Evolutionary conservation across 2,797 vertebrate genomes (phyloP).

Genomic region (Pantherophis vulpinus): DNA sequence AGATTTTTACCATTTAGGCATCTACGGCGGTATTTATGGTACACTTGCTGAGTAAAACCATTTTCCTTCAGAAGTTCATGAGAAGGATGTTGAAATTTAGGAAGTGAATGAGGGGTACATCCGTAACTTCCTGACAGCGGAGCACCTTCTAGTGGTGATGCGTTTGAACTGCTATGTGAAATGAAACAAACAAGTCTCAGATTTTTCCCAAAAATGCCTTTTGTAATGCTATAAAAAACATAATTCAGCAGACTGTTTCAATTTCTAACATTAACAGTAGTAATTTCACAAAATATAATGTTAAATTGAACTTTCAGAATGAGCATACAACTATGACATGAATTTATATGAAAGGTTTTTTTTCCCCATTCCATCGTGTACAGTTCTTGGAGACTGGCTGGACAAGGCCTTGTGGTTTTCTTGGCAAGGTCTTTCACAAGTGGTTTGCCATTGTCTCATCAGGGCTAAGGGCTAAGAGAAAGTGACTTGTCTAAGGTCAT

Average conservation of each 20-base stretch:
- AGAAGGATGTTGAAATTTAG: slow-evolving; percentile 93
- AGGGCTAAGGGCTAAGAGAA: not conserved
- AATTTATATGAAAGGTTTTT: not conserved
- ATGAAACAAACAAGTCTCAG: slow-evolving; percentile 3
- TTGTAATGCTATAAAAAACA: not conserved
- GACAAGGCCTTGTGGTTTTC: not conserved
- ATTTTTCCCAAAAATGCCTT: not conserved
- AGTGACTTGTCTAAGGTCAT: not conserved
- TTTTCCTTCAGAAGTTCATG: slow-evolving; percentile 90
- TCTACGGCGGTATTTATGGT: slow-evolving; percentile 88
- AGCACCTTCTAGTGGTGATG: slow-evolving; percentile 84
- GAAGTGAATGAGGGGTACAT: slow-evolving; percentile 86
- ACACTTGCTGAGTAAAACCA: slow-evolving; percentile 93
- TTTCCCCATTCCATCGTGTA: not conserved
- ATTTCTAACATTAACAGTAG: not conserved
- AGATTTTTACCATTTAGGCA: slow-evolving; percentile 82
- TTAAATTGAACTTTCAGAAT: not conserved
- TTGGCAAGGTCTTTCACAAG: not conserved
- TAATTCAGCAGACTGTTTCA: not conserved
- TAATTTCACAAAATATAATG: not conserved
- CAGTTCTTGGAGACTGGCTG: not conserved
- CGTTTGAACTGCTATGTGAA: slow-evolving; percentile 81
- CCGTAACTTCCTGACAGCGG: slow-evolving; percentile 76
- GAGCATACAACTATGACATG: not conserved
- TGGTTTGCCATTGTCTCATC: not conserved